These are phyloP conservation scores for Pherbina coryleti DNA, from an alignment of 2,888 invertebrate species.

Conservation along the genomic window DNA sequence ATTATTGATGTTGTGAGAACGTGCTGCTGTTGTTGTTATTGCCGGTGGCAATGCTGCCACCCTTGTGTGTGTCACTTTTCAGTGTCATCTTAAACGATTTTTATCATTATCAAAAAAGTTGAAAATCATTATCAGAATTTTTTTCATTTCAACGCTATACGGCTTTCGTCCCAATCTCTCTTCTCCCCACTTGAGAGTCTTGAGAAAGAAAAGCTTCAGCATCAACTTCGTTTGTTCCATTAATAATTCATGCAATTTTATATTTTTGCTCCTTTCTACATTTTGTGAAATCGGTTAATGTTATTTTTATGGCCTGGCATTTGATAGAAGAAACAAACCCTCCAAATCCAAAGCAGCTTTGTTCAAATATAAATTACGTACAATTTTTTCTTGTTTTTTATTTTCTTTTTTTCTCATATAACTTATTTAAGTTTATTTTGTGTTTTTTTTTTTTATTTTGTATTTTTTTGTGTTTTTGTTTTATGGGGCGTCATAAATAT, in stretches of 20 bases:
- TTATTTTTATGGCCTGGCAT: conserved; percentile 19
- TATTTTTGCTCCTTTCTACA: conserved; percentile 26
- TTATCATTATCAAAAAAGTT: not conserved
- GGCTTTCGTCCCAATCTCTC: not conserved
- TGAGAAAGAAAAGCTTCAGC: not conserved
- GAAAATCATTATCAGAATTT: not conserved
- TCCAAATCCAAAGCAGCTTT: not conserved
- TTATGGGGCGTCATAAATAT: not conserved
- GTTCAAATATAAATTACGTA: not conserved
- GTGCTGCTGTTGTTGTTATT: not conserved
- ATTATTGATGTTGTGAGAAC: conserved; percentile 7
- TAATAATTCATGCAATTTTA: conserved; percentile 57
- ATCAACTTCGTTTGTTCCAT: conserved; percentile 1
- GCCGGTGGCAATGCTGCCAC: not conserved
- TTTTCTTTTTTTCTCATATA: not conserved
- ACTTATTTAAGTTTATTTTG: not conserved
- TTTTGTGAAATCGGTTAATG: conserved; percentile 19
- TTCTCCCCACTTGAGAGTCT: not conserved
- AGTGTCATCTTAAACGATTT: conserved; percentile 25
- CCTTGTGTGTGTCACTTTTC: not conserved
- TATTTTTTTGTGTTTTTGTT: not conserved
- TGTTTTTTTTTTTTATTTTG: not conserved
- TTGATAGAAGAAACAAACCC: not conserved
- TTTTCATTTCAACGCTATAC: conserved; percentile 5
- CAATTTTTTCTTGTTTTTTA: not conserved